These are phyloP conservation scores for Eupithecia inturbata DNA, from an alignment of 2,888 invertebrate genomes.

Conservation along the genomic window DNA sequence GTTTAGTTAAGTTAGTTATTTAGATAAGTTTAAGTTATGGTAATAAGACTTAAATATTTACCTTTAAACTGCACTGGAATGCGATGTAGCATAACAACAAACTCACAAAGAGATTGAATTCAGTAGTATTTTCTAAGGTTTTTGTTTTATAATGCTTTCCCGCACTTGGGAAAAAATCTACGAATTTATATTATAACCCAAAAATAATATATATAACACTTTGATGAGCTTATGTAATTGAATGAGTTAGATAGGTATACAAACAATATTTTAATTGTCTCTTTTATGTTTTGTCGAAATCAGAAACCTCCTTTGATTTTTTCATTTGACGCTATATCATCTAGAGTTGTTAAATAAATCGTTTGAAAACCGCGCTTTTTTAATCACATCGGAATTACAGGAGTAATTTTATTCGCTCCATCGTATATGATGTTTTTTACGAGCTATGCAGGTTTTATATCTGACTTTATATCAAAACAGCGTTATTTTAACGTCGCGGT, in stretches of 20 bases:
- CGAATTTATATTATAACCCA: too few species aligned
- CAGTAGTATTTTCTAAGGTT: too few species aligned
- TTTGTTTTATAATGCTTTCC: too few species aligned
- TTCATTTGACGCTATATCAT: neutral
- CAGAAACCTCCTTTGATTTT: neutral
- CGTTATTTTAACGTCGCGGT: constrained; percentile 47
- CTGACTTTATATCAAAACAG: constrained; percentile 44
- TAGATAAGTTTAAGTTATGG: too few species aligned
- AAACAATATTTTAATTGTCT: neutral
- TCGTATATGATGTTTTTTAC: constrained; percentile 10
- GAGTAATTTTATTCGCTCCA: neutral
- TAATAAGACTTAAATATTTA: neutral
- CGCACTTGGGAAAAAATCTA: too few species aligned
- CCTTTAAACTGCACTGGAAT: neutral
- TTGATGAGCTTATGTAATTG: neutral
- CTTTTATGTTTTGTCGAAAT: neutral
- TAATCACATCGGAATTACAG: constrained; percentile 9
- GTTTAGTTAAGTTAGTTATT: too few species aligned
- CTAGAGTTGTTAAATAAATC: neutral
- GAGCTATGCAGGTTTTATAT: constrained; percentile 4
- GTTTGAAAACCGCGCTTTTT: neutral
- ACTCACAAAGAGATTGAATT: neutral
- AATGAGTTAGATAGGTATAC: neutral
- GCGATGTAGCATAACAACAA: neutral
- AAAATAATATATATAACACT: too few species aligned